Percentiles rank a stretch among this genome's conserved stretches.
These are phyloP conservation scores for Mobula birostris DNA, from an alignment of 2,113 vertebrate genomes.

Conservation along the genomic window DNA sequence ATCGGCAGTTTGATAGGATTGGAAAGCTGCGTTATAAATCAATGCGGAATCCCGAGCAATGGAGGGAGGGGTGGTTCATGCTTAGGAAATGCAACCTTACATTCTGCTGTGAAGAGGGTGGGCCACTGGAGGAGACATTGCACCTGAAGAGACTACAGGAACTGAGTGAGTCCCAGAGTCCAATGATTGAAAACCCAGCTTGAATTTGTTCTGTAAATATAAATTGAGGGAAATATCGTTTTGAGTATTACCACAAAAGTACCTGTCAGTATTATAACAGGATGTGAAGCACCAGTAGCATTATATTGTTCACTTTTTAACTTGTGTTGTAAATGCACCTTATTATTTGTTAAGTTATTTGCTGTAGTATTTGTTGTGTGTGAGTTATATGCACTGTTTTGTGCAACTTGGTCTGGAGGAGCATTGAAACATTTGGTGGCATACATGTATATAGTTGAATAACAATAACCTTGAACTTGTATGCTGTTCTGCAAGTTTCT, in stretches of 20 bases:
- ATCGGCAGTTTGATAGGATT: constrained; percentile 78
- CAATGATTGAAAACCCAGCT: not conserved
- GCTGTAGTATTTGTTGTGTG: too few relatives aligned
- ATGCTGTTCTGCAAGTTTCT: not conserved
- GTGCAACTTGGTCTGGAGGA: too few relatives aligned
- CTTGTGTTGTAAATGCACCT: too few relatives aligned
- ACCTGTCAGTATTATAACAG: too few relatives aligned
- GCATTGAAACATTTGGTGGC: too few relatives aligned
- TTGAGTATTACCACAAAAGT: not conserved
- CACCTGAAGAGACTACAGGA: constrained; percentile 90
- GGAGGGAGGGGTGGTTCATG: constrained; percentile 84
- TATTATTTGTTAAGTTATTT: too few relatives aligned
- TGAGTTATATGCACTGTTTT: too few relatives aligned
- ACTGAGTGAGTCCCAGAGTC: constrained; percentile 70
- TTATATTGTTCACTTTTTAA: too few relatives aligned
- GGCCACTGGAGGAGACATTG: constrained; percentile 83
- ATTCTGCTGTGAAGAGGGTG: constrained; percentile 69
- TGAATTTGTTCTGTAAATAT: not conserved
- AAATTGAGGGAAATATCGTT: not conserved
- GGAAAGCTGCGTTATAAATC: constrained; percentile 80
- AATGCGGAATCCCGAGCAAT: constrained; percentile 78
- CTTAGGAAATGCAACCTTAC: constrained; percentile 92
- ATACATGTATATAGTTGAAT: too few relatives aligned
- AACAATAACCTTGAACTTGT: too few relatives aligned
- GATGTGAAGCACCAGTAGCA: too few relatives aligned